Evolutionary conservation across 2,113 vertebrate genomes (phyloP).

Genomic region (Orthonyx spaldingii): DNA sequence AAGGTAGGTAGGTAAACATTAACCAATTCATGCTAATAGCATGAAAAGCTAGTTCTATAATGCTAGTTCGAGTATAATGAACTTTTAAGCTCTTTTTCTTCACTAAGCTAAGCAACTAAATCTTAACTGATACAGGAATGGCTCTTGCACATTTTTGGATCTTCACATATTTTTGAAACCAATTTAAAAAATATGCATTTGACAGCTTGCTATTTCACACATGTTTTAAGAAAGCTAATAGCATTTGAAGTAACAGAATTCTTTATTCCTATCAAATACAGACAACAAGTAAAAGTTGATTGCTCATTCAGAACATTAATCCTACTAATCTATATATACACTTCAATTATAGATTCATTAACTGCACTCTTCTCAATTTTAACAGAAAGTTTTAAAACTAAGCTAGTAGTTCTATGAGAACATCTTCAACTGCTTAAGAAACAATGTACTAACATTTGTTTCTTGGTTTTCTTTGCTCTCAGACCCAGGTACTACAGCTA

Average conservation of each 20-base stretch:
- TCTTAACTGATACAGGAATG: neutral
- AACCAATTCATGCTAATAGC: neutral
- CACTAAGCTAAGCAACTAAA: neutral
- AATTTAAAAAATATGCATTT: neutral
- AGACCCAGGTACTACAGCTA: neutral
- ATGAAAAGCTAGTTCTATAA: neutral
- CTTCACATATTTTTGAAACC: neutral
- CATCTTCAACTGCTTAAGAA: neutral
- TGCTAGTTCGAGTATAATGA: neutral
- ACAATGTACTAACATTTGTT: neutral
- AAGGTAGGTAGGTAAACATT: neutral
- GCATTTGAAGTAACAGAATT: neutral
- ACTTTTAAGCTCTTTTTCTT: neutral
- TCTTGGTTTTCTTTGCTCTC: neutral
- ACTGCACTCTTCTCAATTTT: neutral
- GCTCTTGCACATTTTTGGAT: neutral
- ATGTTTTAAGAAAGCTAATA: neutral
- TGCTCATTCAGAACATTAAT: neutral
- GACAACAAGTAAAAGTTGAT: neutral
- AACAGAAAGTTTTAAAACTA: neutral
- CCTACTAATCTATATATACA: neutral
- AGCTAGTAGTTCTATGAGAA: neutral
- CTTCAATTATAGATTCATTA: neutral
- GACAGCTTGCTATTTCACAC: neutral
- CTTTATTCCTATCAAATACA: neutral